Evolutionary conservation across 2,888 invertebrate genomes (phyloP).

Genomic region (Melipona bicolor): DNA sequence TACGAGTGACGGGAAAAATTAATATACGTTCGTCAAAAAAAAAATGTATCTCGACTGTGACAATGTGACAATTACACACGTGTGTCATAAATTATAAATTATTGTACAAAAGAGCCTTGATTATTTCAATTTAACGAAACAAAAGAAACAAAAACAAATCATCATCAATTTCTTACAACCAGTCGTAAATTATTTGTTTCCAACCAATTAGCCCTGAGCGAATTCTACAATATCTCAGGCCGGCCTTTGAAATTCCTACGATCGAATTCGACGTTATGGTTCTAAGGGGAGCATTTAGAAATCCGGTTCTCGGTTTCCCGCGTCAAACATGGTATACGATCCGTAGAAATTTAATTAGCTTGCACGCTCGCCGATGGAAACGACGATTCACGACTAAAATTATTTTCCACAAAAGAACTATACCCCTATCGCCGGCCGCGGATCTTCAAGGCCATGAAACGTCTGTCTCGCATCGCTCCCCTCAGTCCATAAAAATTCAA

Average conservation of each 20-base stretch:
- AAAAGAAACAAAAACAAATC: too few species aligned
- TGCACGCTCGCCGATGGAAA: constrained; percentile 44
- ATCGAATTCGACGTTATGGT: constrained; percentile 33
- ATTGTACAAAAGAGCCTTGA: neutral
- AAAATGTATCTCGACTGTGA: too few species aligned
- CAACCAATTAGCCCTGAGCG: constrained; percentile 7
- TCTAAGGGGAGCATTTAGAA: constrained; percentile 51
- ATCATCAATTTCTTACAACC: neutral
- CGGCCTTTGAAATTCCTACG: neutral
- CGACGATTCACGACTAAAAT: constrained; percentile 49
- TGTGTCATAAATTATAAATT: neutral
- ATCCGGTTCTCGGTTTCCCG: constrained; percentile 33
- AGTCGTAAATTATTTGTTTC: neutral
- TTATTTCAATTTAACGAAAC: too few species aligned
- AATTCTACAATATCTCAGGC: neutral
- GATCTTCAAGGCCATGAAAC: constrained; percentile 66
- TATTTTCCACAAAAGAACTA: constrained; percentile 61
- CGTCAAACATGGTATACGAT: constrained; percentile 32
- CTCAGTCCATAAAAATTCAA: constrained; percentile 65
- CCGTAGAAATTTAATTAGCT: constrained; percentile 61
- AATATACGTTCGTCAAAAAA: too few species aligned
- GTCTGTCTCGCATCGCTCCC: constrained; percentile 62
- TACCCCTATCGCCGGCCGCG: constrained; percentile 55
- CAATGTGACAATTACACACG: neutral
- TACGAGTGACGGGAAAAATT: neutral